Conservation (phyloP, 1,140 invertebrate species). For the Diachasma alloeum region DNA sequence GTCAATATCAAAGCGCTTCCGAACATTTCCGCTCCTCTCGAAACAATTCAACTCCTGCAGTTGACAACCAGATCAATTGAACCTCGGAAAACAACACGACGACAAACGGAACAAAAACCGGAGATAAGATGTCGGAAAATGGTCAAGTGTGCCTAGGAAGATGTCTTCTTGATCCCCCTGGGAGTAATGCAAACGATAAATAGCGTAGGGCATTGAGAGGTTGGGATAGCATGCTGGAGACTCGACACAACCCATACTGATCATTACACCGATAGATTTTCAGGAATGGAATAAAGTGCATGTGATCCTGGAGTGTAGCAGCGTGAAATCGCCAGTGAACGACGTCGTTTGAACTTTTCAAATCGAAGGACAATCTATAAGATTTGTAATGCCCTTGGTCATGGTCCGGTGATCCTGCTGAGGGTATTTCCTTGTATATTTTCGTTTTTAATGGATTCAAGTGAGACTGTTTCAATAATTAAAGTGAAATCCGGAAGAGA, state of each 20-base stretch:
- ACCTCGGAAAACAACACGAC: background rate
- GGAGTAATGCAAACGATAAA: background rate
- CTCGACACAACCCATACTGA: background rate
- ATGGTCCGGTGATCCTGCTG: background rate
- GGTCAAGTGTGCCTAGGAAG: background rate
- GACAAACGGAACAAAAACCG: background rate
- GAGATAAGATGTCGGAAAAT: background rate
- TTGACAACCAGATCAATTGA: background rate
- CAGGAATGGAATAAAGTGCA: constrained; percentile 1
- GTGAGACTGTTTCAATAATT: no score
- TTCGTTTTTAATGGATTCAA: no score
- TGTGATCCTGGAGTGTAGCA: background rate
- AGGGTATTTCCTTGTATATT: no score
- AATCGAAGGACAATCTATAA: constrained; percentile 23
- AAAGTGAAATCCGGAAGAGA: no score
- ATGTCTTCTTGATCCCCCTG: background rate
- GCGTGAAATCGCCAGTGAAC: constrained; percentile 19
- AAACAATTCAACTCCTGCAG: background rate
- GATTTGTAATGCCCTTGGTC: constrained; percentile 35
- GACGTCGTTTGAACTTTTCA: constrained; percentile 41
- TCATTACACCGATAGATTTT: constrained; percentile 18
- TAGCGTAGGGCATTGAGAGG: background rate
- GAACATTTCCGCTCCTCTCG: background rate
- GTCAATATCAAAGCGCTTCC: background rate
- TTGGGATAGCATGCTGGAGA: background rate